Conservation (phyloP, 2,797 vertebrate genomes). For the Chloroceryle amazona region DNA sequence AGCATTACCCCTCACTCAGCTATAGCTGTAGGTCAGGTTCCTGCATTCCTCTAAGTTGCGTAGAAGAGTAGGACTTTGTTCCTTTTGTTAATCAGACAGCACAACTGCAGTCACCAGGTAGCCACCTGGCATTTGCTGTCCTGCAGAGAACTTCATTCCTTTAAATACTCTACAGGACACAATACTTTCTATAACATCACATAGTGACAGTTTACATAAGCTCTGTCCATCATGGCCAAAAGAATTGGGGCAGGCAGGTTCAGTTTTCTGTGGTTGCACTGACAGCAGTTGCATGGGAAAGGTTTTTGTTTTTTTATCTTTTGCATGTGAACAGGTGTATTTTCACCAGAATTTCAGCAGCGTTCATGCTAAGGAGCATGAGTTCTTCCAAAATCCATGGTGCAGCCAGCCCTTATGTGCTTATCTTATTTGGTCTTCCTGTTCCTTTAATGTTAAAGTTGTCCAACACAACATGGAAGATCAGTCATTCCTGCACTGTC, state of each 20-base stretch:
- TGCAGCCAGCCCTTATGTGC: not conserved
- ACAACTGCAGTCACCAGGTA: not conserved
- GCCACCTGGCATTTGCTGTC: not conserved
- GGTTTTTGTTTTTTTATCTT: not conserved
- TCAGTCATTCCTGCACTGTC: not conserved
- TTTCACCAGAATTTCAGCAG: not conserved
- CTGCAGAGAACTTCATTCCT: not conserved
- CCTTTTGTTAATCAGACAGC: not conserved
- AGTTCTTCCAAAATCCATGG: not conserved
- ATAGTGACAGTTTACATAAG: not conserved
- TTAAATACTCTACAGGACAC: not conserved
- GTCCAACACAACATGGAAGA: not conserved
- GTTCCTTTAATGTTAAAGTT: not conserved
- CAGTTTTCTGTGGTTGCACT: not conserved
- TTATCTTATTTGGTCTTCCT: not conserved
- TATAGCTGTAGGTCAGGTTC: not conserved
- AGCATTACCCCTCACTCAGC: not conserved
- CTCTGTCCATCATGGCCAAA: not conserved
- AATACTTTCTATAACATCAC: not conserved
- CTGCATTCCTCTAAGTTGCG: not conserved
- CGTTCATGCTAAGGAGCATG: not conserved
- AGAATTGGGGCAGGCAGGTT: not conserved
- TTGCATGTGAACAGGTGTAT: not conserved
- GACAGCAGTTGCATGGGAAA: not conserved
- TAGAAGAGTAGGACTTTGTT: not conserved